phyloP scores from a whole-genome alignment of 2,113 vertebrate genomes.

The Callospermophilus lateralis region DNA sequence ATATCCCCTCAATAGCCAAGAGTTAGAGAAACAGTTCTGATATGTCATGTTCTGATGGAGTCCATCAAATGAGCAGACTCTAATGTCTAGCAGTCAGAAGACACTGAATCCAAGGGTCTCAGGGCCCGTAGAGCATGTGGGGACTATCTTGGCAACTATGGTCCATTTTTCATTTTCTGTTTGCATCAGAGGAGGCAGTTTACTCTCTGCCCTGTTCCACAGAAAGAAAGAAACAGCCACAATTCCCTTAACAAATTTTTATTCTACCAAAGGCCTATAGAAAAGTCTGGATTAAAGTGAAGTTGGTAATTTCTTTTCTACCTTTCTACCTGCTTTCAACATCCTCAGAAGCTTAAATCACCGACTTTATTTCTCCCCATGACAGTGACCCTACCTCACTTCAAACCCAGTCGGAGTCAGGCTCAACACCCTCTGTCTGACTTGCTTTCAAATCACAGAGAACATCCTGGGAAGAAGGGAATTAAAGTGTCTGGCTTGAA shows the following conservation, averaged over 20 bases:
- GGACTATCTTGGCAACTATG: not conserved
- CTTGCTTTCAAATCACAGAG: not conserved
- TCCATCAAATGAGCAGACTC: conserved; percentile 7
- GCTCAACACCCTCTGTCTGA: not conserved
- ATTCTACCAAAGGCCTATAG: not conserved
- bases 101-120: not conserved
- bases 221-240: not conserved
- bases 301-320: not conserved
- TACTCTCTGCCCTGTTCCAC: not conserved
- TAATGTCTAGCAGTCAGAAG: not conserved
- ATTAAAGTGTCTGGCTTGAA: not conserved
- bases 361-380: not conserved
- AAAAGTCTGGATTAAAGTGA: conserved; percentile 12
- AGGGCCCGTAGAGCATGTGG: not conserved
- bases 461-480: not conserved
- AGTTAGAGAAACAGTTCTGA: not conserved
- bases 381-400: not conserved
- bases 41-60: not conserved
- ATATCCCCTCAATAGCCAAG: conserved; percentile 47
- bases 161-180: conserved; percentile 24
- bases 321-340: not conserved
- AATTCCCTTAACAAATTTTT: not conserved
- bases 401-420: not conserved
- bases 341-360: conserved; percentile 14
- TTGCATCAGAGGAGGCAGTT: not conserved